Base-by-base conservation (phyloP, 1,140 invertebrate genomes). In the Sarcophaga bullata region DNA sequence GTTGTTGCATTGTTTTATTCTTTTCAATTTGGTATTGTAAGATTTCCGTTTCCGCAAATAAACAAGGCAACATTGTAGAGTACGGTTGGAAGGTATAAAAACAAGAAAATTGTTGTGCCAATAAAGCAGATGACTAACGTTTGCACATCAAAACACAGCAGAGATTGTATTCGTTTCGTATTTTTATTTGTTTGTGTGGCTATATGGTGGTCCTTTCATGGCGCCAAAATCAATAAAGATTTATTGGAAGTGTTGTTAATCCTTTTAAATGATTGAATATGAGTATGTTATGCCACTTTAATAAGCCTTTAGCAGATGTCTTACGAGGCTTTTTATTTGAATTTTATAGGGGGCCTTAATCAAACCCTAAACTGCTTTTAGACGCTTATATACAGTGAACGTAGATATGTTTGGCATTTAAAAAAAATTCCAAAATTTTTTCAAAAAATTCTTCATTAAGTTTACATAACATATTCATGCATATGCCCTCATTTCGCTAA, bases 111-210 rank as follows among this genome's bases (percentile, higher is more conserved):
- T 68, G 19, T 68, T 68, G 62, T 25, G 62, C 62, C 17, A 68
- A 68, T 68, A 68, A 7, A 7, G 62, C 62, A 68, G 62, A 68
- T 68, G 62, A 68, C 62, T 68, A 68, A 68, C 62, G 62, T 68
- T 62, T 62, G 11, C 6, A n/a, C n/a, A n/a, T n/a, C n/a, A n/a
- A n/a, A n/a, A n/a, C 9, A 58, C 5, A 58, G 13, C 13, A 25
- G 17, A 68, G 8, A 68, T 17, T 68, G 62, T 68, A 52, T 58
- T 37, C 15, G 13, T 68, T 37, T 9, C 13, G 10, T 68, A 68
- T 68, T 68, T 68, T 17, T 13, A 58, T 58, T 58, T 58, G 15
- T 68, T 1, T 37, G 25, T 37, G 4, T 37, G 25, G 25, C 25
- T 37, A 37, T 37, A 37, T 37, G 25, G 25, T 37, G 25, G 25